Percentiles rank a stretch among this genome's conserved stretches.
phyloP scores from a whole-genome alignment of 2,797 vertebrate genomes.

The Sebastes matsubarae region DNA sequence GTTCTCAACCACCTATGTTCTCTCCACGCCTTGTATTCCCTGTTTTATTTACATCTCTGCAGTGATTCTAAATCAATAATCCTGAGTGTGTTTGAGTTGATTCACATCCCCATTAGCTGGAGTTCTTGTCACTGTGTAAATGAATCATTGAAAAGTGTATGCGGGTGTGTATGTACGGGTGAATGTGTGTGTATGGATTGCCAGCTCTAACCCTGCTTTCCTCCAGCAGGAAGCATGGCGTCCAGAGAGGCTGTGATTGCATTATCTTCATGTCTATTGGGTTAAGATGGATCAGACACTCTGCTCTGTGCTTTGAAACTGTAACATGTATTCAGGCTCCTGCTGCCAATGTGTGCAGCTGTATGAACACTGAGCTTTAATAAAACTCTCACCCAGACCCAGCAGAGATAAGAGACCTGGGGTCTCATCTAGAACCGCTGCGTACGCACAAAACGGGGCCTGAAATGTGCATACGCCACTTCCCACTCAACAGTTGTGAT shows the following conservation, averaged over 20 bases:
- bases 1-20: neutral
- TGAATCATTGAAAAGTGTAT: neutral
- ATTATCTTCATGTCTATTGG: conserved; percentile 40
- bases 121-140: neutral
- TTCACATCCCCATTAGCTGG: neutral
- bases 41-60: neutral
- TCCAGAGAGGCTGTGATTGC: conserved; percentile 41
- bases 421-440: no score
- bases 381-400: neutral
- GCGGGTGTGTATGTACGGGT: neutral
- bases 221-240: conserved; percentile 10
- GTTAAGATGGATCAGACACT: conserved; percentile 41
- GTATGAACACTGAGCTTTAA: neutral
- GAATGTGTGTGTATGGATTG: neutral
- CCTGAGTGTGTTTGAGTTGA: neutral
- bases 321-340: neutral
- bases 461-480: no score
- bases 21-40: neutral
- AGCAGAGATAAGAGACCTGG: neutral
- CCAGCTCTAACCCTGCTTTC: neutral
- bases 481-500: no score
- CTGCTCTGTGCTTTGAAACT: neutral
- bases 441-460: no score
- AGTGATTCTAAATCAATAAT: neutral
- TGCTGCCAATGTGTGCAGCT: neutral